Base-by-base conservation (phyloP, 2,797 vertebrate species). In the Okamejei kenojei region DNA sequence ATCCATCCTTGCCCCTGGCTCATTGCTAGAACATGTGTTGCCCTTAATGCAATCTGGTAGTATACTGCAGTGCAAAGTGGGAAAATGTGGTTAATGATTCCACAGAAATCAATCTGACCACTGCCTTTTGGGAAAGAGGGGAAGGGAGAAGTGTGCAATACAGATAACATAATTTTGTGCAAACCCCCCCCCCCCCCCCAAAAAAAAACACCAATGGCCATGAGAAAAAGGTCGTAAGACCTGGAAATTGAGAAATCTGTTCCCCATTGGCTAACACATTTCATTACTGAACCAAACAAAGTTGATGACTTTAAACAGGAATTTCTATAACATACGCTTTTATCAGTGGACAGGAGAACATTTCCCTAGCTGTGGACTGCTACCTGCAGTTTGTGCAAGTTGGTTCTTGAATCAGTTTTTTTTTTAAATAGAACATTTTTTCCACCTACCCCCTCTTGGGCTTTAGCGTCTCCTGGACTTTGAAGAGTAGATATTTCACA, bases 401-500 rank as follows among this genome's bases (percentile, higher is more conserved):
- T 6, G n/a, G 65, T 0, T 32, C 61, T 35, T 88, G 17, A 13
- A 88, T 88, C 21, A 21, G 21, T 35, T 54, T 54, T 88, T 32
- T 23, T 0, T 21, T 23, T 2, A 82, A 65, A 17, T 21, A 19
- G 3, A 88, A 35, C 19, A 9, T 68, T 84, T 84, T 54, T 38
- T 45, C 29, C 65, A 80, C 77, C 35, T 96, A 99, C 98, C 98
- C 98, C 97, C 54, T 97, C 96, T 94, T 97, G 96, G 94, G 79
- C 96, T 93, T 97, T 96, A 93, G 97, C 97, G 94, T 97, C 96
- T 68, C 97, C 98, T 45, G 94, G 94, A 93, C 97, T 96, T 94
- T 97, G 97, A 95, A 96, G 93, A 94, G 97, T 94, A 93, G 97
- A 95, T 93, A 96, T 95, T 94, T 98, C 97, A 94, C 97, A 98